Percentiles rank a stretch among this genome's conserved stretches.
Evolutionary conservation across 2,797 vertebrate species (phyloP).

Genomic region (Neopelma chrysocephalum): DNA sequence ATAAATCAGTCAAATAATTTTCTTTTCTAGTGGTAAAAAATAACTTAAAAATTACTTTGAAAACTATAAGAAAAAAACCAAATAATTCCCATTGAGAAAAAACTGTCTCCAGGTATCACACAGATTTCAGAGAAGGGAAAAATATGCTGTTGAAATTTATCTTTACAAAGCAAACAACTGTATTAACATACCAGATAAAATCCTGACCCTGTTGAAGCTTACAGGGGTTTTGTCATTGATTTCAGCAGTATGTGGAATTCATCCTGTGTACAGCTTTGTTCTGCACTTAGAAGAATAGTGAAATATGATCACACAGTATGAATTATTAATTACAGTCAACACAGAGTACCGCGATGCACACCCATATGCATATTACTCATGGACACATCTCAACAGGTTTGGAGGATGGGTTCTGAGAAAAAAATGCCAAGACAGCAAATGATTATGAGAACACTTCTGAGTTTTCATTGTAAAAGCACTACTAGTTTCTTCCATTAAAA

Average conservation of each 20-base stretch:
- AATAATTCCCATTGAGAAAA: neutral
- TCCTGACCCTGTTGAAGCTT: neutral
- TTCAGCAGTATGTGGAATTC: neutral
- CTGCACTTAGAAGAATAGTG: neutral
- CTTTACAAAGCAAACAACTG: neutral
- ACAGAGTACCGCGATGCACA: neutral
- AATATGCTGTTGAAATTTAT: neutral
- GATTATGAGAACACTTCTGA: conserved; percentile 46
- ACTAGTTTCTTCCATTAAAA: conserved; percentile 44
- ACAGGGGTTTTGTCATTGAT: neutral
- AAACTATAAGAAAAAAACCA: neutral
- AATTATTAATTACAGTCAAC: conserved; percentile 22
- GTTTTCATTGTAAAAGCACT: conserved; percentile 52
- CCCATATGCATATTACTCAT: conserved; percentile 42
- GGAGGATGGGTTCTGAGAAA: conserved; percentile 57
- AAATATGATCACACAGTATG: neutral
- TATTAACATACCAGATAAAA: neutral
- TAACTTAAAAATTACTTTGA: neutral
- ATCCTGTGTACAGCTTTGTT: neutral
- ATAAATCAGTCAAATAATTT: neutral
- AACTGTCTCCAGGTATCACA: neutral
- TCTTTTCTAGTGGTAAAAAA: neutral
- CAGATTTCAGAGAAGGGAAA: neutral
- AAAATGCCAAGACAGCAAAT: conserved; percentile 37
- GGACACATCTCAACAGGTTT: conserved; percentile 62